A percentile compares a stretch with the other conserved stretches of the same genome.
Conservation (phyloP, 2,797 vertebrate species). For the Rhincodon typus region DNA sequence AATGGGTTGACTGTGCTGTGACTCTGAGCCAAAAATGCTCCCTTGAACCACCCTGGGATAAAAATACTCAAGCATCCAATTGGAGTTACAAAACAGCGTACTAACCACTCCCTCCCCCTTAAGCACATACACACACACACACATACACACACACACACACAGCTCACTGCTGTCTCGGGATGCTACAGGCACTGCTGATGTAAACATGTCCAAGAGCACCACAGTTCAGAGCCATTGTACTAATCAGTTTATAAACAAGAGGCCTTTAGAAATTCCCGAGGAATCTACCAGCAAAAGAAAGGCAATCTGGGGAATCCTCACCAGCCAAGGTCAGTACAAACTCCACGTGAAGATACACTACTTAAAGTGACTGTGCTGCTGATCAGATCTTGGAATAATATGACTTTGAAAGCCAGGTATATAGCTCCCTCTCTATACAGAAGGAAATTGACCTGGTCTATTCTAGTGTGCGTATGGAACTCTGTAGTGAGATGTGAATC, state of each 20-base stretch:
- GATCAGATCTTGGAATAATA: not conserved
- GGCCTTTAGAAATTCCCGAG: constrained; percentile 53
- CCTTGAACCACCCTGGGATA: not conserved
- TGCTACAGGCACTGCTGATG: constrained; percentile 45
- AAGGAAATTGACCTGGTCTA: not conserved
- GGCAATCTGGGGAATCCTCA: constrained; percentile 83
- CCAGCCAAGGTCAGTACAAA: constrained; percentile 84
- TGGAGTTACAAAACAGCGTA: not conserved
- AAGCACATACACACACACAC: too few species aligned
- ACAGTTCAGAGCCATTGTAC: constrained; percentile 46
- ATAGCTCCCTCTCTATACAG: not conserved
- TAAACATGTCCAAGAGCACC: constrained; percentile 62
- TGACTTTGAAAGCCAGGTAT: not conserved
- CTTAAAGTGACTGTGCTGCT: not conserved
- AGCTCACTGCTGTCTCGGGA: constrained; percentile 46
- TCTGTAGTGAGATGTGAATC: not conserved
- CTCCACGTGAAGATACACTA: too few species aligned
- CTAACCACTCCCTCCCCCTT: not conserved
- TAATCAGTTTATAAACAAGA: constrained; percentile 56
- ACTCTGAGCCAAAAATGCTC: not conserved
- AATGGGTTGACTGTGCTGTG: not conserved
- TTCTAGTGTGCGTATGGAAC: not conserved
- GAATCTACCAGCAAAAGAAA: constrained; percentile 62
- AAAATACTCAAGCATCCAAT: constrained; percentile 32
- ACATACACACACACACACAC: constrained; percentile 38